Evolutionary conservation across 2,888 invertebrate genomes (phyloP).

Genomic region (Caprella mutica): DNA sequence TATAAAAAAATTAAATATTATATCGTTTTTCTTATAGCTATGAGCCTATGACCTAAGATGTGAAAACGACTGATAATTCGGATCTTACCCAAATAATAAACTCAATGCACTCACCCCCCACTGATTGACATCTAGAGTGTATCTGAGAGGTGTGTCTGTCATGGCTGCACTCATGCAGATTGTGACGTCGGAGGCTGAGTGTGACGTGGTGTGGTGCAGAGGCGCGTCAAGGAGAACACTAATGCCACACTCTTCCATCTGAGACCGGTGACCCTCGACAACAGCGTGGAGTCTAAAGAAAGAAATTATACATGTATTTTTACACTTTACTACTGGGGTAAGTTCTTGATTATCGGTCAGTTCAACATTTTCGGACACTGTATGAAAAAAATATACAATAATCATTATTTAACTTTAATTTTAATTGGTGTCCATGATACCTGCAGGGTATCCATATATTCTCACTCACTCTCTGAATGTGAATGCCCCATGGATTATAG

Average conservation of each 20-base stretch:
- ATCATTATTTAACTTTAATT: too few species aligned
- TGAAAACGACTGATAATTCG: too few species aligned
- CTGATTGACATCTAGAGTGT: neutral
- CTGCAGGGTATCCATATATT: neutral
- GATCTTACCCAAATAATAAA: too few species aligned
- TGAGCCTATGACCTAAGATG: too few species aligned
- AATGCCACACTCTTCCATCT: neutral
- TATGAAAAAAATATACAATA: too few species aligned
- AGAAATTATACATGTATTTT: too few species aligned
- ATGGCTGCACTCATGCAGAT: neutral
- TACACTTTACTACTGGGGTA: neutral
- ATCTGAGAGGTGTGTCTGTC: neutral
- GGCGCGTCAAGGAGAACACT: neutral
- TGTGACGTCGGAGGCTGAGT: neutral
- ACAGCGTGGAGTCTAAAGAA: too few species aligned
- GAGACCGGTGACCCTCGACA: neutral
- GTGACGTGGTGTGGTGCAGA: neutral
- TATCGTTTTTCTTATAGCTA: too few species aligned
- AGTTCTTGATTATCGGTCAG: too few species aligned
- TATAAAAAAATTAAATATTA: too few species aligned
- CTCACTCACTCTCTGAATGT: conserved; percentile 21
- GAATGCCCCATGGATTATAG: conserved; percentile 16
- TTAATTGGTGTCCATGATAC: too few species aligned
- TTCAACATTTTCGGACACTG: too few species aligned
- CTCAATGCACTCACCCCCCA: neutral